These are phyloP conservation scores for Montifringilla adamsi DNA, from an alignment of 2,113 vertebrate species.

Conservation along the genomic window DNA sequence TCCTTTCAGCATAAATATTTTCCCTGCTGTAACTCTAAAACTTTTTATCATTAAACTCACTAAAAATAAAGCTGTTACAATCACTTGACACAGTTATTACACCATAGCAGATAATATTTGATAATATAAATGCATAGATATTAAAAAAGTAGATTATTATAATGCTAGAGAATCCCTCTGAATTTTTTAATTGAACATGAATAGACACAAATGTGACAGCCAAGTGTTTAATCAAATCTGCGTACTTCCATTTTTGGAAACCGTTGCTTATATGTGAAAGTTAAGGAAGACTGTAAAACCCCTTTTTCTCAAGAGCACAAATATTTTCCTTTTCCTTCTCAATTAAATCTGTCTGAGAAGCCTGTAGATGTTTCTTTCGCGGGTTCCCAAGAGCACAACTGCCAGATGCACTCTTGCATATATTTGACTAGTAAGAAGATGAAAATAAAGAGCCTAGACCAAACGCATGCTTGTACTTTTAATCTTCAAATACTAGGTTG, in stretches of 20 bases:
- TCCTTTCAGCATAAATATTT: background rate
- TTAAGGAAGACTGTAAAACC: background rate
- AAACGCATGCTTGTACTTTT: background rate
- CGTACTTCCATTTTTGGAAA: slow-evolving; percentile 16
- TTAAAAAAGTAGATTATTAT: slow-evolving; percentile 41
- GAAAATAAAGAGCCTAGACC: background rate
- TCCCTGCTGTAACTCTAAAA: background rate
- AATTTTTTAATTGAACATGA: slow-evolving; percentile 48
- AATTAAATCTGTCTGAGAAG: slow-evolving; percentile 38
- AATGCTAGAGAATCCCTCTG: slow-evolving; percentile 20
- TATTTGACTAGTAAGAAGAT: slow-evolving; percentile 15
- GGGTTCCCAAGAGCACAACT: background rate
- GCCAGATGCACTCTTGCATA: slow-evolving; percentile 31
- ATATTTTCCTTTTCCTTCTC: slow-evolving; percentile 37
- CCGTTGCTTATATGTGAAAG: background rate
- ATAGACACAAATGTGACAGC: slow-evolving; percentile 18
- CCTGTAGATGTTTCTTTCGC: background rate
- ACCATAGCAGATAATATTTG: slow-evolving; percentile 26
- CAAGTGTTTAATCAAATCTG: slow-evolving; percentile 37
- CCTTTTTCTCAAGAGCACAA: slow-evolving; percentile 18
- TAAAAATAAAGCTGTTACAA: slow-evolving; percentile 33
- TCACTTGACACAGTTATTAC: slow-evolving; percentile 45
- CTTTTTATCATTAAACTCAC: slow-evolving; percentile 6
- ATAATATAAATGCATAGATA: slow-evolving; percentile 39
- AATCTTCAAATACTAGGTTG: background rate